phyloP scores from a whole-genome alignment of 2,888 invertebrate genomes.

The Cotesia congregata region DNA sequence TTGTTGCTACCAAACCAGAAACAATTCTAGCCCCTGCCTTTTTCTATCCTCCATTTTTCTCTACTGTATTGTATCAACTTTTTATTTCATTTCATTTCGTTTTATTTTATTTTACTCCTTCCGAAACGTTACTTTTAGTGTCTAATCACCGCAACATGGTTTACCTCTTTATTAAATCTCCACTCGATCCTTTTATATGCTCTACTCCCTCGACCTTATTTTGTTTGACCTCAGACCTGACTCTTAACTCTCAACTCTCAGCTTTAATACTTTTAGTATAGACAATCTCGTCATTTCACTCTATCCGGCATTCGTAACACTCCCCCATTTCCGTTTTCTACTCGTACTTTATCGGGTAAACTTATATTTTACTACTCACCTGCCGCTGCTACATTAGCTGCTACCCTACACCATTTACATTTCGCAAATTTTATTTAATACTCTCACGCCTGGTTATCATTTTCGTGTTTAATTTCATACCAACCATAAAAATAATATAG shows the following conservation, averaged over 20 bases:
- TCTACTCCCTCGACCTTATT: neutral
- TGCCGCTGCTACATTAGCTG: neutral
- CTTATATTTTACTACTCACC: neutral
- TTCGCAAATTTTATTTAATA: too few species aligned
- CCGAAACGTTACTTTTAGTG: neutral
- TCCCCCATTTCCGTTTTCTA: neutral
- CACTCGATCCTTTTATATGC: neutral
- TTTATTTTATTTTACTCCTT: neutral
- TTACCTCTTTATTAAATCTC: neutral
- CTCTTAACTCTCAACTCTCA: neutral
- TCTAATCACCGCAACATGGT: neutral
- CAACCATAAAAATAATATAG: too few species aligned
- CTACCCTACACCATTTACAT: neutral
- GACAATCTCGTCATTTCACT: neutral
- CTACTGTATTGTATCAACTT: neutral
- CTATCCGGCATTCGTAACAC: neutral
- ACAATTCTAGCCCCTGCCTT: slow-evolving; percentile 27
- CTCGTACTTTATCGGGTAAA: too few species aligned
- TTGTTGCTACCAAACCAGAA: slow-evolving; percentile 26
- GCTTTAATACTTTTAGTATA: neutral
- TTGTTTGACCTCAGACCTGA: neutral
- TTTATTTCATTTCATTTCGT: neutral
- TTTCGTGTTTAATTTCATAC: too few species aligned
- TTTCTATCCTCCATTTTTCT: slow-evolving; percentile 5
- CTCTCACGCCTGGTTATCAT: too few species aligned